Conservation (phyloP, 2,797 vertebrate genomes). For the Acanthiza pusilla region DNA sequence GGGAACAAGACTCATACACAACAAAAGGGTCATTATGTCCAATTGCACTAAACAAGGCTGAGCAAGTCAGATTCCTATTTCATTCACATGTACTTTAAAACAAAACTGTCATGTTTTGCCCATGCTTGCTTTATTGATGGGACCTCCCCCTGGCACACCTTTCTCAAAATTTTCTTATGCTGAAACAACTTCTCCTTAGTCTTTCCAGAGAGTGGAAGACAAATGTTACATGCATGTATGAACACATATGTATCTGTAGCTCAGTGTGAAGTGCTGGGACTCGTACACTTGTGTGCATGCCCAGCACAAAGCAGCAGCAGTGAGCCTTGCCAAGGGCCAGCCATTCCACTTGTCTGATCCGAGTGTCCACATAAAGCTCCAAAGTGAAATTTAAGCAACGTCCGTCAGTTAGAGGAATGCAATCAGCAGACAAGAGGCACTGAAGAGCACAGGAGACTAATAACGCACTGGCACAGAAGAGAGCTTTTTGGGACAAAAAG, state of each 20-base stretch:
- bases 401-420: not conserved
- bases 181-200: not conserved
- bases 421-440: not conserved
- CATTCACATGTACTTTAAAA: not conserved
- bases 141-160: not conserved
- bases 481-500: not conserved
- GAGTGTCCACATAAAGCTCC: not conserved
- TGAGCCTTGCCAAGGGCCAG: not conserved
- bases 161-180: not conserved
- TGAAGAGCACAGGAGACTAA: not conserved
- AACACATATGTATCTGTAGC: fast-evolving
- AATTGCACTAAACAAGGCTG: not conserved
- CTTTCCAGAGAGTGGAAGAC: not conserved
- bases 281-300: fast-evolving
- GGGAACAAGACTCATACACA: not conserved
- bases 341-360: constrained; percentile 18
- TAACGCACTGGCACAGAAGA: not conserved
- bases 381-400: constrained; percentile 21
- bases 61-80: not conserved
- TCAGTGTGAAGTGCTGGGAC: fast-evolving
- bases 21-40: not conserved
- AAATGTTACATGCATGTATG: fast-evolving
- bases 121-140: not conserved
- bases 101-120: not conserved
- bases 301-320: not conserved